phyloP scores from a whole-genome alignment of 1,140 invertebrate species.

The Euglossa dilemma region DNA sequence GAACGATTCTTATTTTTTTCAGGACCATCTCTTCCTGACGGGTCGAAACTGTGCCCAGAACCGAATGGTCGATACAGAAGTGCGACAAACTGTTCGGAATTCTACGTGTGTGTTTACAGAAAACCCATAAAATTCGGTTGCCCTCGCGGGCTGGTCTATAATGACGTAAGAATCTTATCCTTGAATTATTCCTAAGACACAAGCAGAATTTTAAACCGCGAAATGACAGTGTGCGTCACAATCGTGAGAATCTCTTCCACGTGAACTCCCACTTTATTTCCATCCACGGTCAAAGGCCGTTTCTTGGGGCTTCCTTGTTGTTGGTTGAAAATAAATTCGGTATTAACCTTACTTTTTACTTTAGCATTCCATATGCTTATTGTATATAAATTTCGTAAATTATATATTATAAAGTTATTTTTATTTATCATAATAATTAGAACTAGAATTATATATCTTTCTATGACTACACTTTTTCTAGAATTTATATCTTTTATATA shows the following conservation, averaged over 20 bases:
- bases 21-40: conserved; percentile 79
- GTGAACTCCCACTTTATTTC: not conserved
- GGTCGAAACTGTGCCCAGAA: conserved; percentile 79
- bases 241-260: conserved; percentile 9
- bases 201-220: conserved; percentile 55
- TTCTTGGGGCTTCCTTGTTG: not conserved
- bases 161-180: conserved; percentile 82
- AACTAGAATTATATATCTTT: too few relatives aligned
- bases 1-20: not conserved
- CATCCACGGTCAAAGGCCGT: conserved; percentile 5
- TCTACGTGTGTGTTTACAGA: conserved; percentile 85
- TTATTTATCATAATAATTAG: too few relatives aligned
- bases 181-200: conserved; percentile 10
- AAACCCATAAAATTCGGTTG: conserved; percentile 85
- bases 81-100: conserved; percentile 85
- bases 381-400: too few relatives aligned
- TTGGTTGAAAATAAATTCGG: conserved; percentile 29
- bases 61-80: conserved; percentile 84
- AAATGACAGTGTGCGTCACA: not conserved
- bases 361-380: too few relatives aligned
- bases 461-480: too few relatives aligned
- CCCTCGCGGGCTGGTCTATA: conserved; percentile 85
- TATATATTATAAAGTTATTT: too few relatives aligned
- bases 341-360: not conserved
- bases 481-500: too few relatives aligned